Evolutionary conservation across 2,888 invertebrate genomes (phyloP).

Genomic region (Epirrhoe tristata): DNA sequence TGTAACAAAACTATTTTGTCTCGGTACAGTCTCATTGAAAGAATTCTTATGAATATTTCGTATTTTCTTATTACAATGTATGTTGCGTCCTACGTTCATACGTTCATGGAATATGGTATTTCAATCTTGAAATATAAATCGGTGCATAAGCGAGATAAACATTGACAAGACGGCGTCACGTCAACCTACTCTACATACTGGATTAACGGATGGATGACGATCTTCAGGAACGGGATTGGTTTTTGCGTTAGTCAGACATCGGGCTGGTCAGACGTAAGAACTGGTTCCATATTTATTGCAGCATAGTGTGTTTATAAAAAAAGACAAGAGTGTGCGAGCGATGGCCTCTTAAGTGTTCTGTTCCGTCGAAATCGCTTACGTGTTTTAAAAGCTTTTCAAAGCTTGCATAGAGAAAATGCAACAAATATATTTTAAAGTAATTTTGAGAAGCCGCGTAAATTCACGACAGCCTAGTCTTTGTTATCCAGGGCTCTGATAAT

Average conservation of each 20-base stretch:
- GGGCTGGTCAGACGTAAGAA: conserved; percentile 14
- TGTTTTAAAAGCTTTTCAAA: background rate
- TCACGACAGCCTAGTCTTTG: background rate
- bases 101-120: too few relatives aligned
- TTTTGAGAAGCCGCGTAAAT: background rate
- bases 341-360: background rate
- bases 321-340: conserved; percentile 5
- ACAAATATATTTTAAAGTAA: background rate
- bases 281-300: conserved; percentile 14
- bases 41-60: too few relatives aligned
- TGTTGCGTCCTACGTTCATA: too few relatives aligned
- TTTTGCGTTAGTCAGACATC: conserved; percentile 25
- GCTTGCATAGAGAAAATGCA: background rate
- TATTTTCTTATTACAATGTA: too few relatives aligned
- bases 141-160: background rate
- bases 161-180: conserved; percentile 1
- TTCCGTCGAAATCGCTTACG: background rate
- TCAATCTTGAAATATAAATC: background rate
- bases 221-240: conserved; percentile 17
- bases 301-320: conserved; percentile 8
- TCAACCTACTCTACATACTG: conserved; percentile 27
- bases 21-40: too few relatives aligned
- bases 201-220: conserved; percentile 21
- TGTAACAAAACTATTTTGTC: too few relatives aligned
- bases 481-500: background rate